Evolutionary conservation across 1,140 invertebrate genomes (phyloP).

Genomic region (Doryteuthis pealeii): DNA sequence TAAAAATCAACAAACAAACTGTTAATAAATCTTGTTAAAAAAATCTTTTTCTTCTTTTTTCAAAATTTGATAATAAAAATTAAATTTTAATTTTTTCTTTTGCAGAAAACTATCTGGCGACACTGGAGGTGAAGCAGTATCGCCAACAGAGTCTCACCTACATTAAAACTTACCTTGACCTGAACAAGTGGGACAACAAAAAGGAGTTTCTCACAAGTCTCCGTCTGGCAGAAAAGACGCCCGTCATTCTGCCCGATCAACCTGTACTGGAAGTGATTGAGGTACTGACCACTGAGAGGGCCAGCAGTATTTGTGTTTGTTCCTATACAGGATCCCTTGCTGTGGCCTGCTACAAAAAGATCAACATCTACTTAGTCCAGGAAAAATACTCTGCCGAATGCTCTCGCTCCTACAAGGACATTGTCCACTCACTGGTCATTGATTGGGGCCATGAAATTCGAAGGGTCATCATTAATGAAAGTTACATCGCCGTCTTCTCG

Average conservation of each 20-base stretch:
- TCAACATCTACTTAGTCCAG: not conserved
- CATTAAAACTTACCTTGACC: not conserved
- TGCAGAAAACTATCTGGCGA: not conserved
- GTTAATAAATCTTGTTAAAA: too few species aligned
- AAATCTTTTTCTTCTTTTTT: not conserved
- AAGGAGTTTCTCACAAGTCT: not conserved
- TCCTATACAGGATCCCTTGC: not conserved
- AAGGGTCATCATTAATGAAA: not conserved
- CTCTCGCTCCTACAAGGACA: not conserved
- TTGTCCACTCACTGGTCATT: not conserved
- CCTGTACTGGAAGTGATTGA: slow-evolving; percentile 3
- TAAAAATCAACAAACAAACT: too few species aligned
- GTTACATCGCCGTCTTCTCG: not conserved
- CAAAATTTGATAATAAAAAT: not conserved
- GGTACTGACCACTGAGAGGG: not conserved
- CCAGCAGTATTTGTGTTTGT: not conserved
- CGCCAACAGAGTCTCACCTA: not conserved
- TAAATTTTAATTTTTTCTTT: not conserved
- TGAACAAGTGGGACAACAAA: slow-evolving; percentile 1
- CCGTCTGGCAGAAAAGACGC: not conserved
- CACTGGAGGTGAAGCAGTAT: not conserved
- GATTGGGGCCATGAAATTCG: not conserved
- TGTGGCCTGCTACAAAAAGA: not conserved
- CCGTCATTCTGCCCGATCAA: not conserved
- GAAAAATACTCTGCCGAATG: not conserved